Percentiles rank a stretch among this genome's conserved stretches.
Evolutionary conservation across 2,113 vertebrate genomes (phyloP).

Genomic region (Eurypyga helias): DNA sequence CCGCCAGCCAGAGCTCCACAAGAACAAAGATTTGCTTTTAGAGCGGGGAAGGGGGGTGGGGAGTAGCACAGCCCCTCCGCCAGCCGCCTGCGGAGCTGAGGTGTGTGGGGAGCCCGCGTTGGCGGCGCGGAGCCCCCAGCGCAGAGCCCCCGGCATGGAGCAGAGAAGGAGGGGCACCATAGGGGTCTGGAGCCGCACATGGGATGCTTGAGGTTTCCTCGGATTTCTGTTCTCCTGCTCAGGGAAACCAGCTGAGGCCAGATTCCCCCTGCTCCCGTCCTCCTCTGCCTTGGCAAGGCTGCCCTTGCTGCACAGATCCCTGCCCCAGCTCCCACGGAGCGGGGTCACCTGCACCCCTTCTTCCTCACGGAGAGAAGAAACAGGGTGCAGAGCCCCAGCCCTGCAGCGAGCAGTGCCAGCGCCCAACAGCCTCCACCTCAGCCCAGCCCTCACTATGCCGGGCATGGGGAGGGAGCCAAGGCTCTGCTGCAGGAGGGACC

Average conservation of each 20-base stretch:
- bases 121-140: not conserved
- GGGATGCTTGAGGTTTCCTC: not conserved
- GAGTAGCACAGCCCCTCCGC: not conserved
- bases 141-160: not conserved
- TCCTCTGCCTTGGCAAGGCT: not conserved
- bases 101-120: not conserved
- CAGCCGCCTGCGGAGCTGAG: constrained; percentile 8
- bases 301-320: not conserved
- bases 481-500: not conserved
- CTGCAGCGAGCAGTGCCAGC: not conserved
- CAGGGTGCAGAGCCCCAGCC: not conserved
- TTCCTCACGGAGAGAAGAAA: rapidly evolving
- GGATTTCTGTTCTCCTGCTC: not conserved
- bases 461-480: not conserved
- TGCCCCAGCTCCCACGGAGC: not conserved
- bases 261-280: not conserved
- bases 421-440: not conserved
- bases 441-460: not conserved
- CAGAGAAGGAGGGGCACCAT: not conserved
- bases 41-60: constrained; percentile 26
- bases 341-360: not conserved
- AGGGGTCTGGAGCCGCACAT: not conserved
- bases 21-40: constrained; percentile 70
- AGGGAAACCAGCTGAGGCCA: not conserved
- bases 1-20: constrained; percentile 36